Evolutionary conservation across 2,113 vertebrate species (phyloP).

Genomic region (Ameiurus melas): DNA sequence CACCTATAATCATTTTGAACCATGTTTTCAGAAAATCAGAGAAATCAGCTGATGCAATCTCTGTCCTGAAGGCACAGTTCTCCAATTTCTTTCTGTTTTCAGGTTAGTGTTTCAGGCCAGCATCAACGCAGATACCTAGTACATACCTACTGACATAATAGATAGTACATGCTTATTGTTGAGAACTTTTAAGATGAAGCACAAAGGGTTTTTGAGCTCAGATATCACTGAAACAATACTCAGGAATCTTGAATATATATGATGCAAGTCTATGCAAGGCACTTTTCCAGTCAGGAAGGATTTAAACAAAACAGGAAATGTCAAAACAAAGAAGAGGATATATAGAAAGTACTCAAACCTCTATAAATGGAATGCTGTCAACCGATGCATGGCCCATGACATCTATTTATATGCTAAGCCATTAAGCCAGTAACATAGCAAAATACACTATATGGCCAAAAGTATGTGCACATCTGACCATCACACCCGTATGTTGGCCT

Average conservation of each 20-base stretch:
- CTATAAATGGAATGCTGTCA: neutral
- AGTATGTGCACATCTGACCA: neutral
- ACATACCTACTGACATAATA: neutral
- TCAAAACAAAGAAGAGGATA: constrained; percentile 32
- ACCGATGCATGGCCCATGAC: constrained; percentile 34
- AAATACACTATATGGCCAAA: neutral
- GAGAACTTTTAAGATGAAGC: neutral
- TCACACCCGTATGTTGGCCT: neutral
- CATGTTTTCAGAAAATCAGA: neutral
- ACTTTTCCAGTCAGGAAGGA: constrained; percentile 20
- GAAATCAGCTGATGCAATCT: neutral
- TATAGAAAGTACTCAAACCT: neutral
- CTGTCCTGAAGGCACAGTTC: neutral
- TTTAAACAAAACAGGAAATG: constrained; percentile 45
- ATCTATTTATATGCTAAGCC: neutral
- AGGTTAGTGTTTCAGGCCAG: neutral
- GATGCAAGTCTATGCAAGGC: neutral
- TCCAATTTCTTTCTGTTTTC: neutral
- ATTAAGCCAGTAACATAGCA: neutral
- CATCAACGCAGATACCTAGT: neutral
- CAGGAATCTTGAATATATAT: constrained; percentile 5
- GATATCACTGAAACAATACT: constrained; percentile 4
- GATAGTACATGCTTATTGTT: neutral
- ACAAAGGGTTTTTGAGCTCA: neutral
- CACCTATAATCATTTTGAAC: no score